Conservation (phyloP, 2,888 invertebrate species). For the Pristionchus exspectatus region DNA sequence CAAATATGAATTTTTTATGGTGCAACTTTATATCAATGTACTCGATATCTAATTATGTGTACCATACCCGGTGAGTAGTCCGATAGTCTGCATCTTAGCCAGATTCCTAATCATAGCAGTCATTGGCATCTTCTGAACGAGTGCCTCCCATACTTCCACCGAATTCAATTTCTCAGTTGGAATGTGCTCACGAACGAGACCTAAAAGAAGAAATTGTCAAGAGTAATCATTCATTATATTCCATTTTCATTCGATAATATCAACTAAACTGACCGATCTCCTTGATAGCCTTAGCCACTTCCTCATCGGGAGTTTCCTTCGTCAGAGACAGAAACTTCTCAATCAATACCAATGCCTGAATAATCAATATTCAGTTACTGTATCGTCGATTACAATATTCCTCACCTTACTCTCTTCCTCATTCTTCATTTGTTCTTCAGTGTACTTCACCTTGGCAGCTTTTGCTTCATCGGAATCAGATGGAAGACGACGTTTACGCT, state of each 20-base stretch:
- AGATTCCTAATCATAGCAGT: slow-evolving; percentile 80
- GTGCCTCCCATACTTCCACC: slow-evolving; percentile 78
- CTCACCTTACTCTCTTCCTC: slow-evolving; percentile 62
- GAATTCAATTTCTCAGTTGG: slow-evolving; percentile 84
- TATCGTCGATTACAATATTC: background rate
- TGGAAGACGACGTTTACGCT: slow-evolving; percentile 53
- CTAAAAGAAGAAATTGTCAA: slow-evolving; percentile 60
- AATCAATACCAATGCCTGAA: slow-evolving; percentile 66
- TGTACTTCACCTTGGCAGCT: slow-evolving; percentile 56
- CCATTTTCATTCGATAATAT: background rate
- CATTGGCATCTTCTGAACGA: slow-evolving; percentile 79
- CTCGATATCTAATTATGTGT: background rate
- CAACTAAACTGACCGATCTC: slow-evolving; percentile 56
- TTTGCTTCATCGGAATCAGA: slow-evolving; percentile 51
- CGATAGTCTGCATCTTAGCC: slow-evolving; percentile 78
- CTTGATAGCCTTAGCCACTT: slow-evolving; percentile 61
- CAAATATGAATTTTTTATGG: background rate
- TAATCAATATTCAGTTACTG: background rate
- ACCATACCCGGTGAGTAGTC: slow-evolving; percentile 59
- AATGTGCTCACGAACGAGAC: slow-evolving; percentile 85
- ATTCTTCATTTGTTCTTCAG: slow-evolving; percentile 60
- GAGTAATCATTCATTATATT: background rate
- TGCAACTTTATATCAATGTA: no score
- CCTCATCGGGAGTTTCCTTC: slow-evolving; percentile 60
- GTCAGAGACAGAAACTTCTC: slow-evolving; percentile 63